These are phyloP conservation scores for Brassicogethes aeneus DNA, from an alignment of 2,888 invertebrate genomes.

Conservation along the genomic window DNA sequence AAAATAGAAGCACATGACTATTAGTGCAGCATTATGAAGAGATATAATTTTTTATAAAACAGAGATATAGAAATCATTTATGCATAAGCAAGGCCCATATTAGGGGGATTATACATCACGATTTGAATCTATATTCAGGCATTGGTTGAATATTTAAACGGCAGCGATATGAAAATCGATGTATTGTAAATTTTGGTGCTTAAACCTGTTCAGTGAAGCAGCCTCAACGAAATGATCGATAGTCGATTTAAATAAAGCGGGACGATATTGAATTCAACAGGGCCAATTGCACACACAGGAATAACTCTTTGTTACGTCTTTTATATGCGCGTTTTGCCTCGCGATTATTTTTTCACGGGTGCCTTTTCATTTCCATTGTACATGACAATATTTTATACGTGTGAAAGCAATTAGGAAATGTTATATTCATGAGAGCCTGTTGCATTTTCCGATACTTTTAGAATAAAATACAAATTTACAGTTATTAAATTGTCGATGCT, in stretches of 20 bases:
- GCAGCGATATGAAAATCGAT: constrained; percentile 24
- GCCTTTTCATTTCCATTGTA: no score
- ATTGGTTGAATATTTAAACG: constrained; percentile 13
- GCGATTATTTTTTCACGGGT: no score
- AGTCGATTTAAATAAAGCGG: constrained; percentile 30
- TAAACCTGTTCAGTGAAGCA: constrained; percentile 25
- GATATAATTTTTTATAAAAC: no score
- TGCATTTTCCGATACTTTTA: no score
- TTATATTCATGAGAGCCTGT: no score
- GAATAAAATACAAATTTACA: no score
- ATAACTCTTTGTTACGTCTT: background rate
- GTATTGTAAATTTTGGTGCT: constrained; percentile 29
- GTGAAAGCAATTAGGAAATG: no score
- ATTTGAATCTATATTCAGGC: background rate
- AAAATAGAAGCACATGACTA: no score
- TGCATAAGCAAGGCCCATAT: background rate
- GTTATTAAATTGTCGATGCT: no score
- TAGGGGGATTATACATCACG: background rate
- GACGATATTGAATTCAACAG: constrained; percentile 26
- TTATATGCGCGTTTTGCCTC: background rate
- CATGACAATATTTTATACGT: no score
- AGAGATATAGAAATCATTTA: background rate
- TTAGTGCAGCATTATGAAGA: no score
- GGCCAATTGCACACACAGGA: constrained; percentile 20
- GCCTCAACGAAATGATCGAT: constrained; percentile 26